Percentiles rank a stretch among this genome's conserved stretches.
These are phyloP conservation scores for Procambarus clarkii DNA, from an alignment of 1,140 invertebrate species.

Conservation along the genomic window DNA sequence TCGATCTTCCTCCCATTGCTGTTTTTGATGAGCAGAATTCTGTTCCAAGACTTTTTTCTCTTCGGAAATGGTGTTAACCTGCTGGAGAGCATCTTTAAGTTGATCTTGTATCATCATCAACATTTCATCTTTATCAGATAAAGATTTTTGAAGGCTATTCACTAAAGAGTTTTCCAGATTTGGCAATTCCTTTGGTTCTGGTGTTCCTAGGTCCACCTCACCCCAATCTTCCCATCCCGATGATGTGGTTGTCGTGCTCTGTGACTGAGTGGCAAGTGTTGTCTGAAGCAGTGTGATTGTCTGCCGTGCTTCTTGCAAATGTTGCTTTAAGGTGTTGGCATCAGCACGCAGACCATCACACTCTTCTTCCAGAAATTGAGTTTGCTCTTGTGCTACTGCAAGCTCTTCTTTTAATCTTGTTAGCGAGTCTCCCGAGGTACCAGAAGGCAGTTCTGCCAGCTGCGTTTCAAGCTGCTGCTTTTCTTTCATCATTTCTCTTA, in stretches of 20 bases:
- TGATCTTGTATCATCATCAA: constrained; percentile 65
- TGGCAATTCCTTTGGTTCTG: constrained; percentile 14
- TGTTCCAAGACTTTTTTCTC: constrained; percentile 65
- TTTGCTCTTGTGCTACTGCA: constrained; percentile 31
- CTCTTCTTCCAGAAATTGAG: constrained; percentile 46
- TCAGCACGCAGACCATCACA: constrained; percentile 27
- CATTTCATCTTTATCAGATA: constrained; percentile 68
- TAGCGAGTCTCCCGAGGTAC: background rate
- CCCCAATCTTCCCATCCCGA: constrained; percentile 61
- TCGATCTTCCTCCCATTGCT: constrained; percentile 52
- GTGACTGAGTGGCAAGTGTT: constrained; percentile 43
- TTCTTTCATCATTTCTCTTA: background rate
- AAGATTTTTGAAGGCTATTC: constrained; percentile 38
- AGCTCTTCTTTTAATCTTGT: constrained; percentile 20
- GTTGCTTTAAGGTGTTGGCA: constrained; percentile 43
- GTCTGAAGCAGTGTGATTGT: constrained; percentile 70
- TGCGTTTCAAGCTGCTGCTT: background rate
- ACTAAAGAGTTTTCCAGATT: constrained; percentile 23
- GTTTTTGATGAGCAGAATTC: constrained; percentile 26
- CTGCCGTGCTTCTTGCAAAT: constrained; percentile 67
- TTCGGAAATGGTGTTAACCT: constrained; percentile 52
- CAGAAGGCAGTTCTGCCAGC: background rate
- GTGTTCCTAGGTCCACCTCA: constrained; percentile 65
- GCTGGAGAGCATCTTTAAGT: constrained; percentile 52
- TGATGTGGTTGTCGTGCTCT: background rate